Base-by-base conservation (phyloP, 1,140 invertebrate genomes). In the Trachymyrmex septentrionalis region DNA sequence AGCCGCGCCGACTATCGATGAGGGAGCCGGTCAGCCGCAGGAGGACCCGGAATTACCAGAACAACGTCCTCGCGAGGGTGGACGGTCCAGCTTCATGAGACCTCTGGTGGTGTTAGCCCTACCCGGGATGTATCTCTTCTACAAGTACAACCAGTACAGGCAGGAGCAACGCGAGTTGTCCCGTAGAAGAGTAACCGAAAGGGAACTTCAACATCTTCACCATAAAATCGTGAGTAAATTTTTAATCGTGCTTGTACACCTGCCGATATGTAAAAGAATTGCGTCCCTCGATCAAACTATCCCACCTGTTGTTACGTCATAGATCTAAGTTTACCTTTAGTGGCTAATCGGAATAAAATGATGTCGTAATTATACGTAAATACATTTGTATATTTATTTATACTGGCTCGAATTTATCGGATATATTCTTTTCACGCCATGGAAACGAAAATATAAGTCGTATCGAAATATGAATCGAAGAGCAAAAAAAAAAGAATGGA, bases 41-140 rank as follows among this genome's bases (percentile, higher is more conserved):
- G 95, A 95, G 50, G 94, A 95, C 27, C 84, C 93, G n/a, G 94
- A 95, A 38, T 94, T 94, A 5, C 94, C 94, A 16, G 94, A 94
- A 75, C 92, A 93, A 10, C 91, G 92, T 21, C 90, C 82, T 53
- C 93, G 93, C 2, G 92, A 91, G 21, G 87, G 88, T 95, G 90
- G 95, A 92, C 94, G 97, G 93, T 95, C 96, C 92, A 93, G 95
- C 30, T 95, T 98, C 89, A 97, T 98, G 97, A 97, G 97, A 93
- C 97, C 97, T 2, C 96, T 98, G 92, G 97, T 97, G 90, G 97
- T 98, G 91, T 95, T 98, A 71, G 98, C 97, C 2, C 95, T 98
- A 89, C 97, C 97, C 86, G 97, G 98, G 86, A 98, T 98, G 98
- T 98, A 98, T 95, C 96, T 98, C 88, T 97, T 98, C 95, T 98